These are phyloP conservation scores for Suillia variegata DNA, from an alignment of 2,888 invertebrate genomes.

Conservation along the genomic window DNA sequence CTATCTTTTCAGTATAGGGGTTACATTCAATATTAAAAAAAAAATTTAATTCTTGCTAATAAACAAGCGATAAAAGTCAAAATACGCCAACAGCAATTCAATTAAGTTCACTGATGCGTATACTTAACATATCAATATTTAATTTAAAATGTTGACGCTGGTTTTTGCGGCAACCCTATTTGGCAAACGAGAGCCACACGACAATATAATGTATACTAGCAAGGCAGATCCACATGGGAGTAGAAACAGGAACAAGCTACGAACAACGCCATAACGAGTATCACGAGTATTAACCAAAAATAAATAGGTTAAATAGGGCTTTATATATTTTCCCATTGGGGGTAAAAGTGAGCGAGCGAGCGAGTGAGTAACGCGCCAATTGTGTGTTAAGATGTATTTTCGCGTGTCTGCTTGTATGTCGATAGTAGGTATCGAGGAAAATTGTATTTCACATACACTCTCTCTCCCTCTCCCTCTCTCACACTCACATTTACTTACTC, in stretches of 20 bases:
- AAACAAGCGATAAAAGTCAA: too few species aligned
- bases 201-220: neutral
- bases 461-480: too few species aligned
- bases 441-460: too few species aligned
- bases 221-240: neutral
- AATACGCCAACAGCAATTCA: slow-evolving; percentile 47
- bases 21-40: too few species aligned
- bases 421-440: neutral
- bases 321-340: neutral
- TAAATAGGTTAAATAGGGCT: slow-evolving; percentile 25
- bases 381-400: neutral
- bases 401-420: too few species aligned
- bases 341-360: neutral
- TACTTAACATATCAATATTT: slow-evolving; percentile 56
- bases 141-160: slow-evolving; percentile 27
- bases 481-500: neutral
- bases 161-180: slow-evolving; percentile 17
- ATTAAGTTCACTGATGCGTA: slow-evolving; percentile 56
- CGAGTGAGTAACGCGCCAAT: neutral
- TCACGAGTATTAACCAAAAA: slow-evolving; percentile 11
- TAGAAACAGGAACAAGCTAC: neutral
- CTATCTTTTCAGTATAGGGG: too few species aligned
- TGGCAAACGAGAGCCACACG: too few species aligned
- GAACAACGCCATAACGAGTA: slow-evolving; percentile 8
- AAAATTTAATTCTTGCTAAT: too few species aligned